Evolutionary conservation across 2,888 invertebrate species (phyloP).

Genomic region (Trissonchulus sp.): DNA sequence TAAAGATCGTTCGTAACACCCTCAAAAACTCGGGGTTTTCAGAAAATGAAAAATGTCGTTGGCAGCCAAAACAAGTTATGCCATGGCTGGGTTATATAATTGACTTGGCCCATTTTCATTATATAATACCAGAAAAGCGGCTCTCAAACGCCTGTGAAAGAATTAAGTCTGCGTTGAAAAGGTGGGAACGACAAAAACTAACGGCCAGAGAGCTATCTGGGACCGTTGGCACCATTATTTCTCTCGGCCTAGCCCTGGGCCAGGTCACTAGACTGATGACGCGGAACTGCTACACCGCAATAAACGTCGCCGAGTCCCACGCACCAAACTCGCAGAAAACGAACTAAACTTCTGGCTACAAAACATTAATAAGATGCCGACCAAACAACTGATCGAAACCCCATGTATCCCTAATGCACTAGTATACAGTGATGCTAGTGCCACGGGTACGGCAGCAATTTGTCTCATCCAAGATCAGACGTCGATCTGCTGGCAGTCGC

Average conservation of each 20-base stretch:
- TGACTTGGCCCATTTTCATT: no score
- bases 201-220: neutral
- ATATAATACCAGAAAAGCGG: no score
- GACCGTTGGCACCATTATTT: neutral
- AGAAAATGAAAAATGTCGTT: slow-evolving; percentile 11
- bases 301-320: neutral
- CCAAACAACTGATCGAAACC: neutral
- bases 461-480: no score
- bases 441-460: neutral
- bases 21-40: neutral
- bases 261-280: neutral
- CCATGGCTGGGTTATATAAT: neutral
- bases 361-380: neutral
- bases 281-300: neutral
- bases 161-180: no score
- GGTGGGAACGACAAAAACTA: no score
- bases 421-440: neutral
- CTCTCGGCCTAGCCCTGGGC: neutral
- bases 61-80: neutral
- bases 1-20: neutral
- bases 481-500: no score
- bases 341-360: neutral
- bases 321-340: neutral
- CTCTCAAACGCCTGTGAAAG: no score
- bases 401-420: neutral